Evolutionary conservation across 2,888 invertebrate genomes (phyloP).

Genomic region (Brachypalpus laphriformis): DNA sequence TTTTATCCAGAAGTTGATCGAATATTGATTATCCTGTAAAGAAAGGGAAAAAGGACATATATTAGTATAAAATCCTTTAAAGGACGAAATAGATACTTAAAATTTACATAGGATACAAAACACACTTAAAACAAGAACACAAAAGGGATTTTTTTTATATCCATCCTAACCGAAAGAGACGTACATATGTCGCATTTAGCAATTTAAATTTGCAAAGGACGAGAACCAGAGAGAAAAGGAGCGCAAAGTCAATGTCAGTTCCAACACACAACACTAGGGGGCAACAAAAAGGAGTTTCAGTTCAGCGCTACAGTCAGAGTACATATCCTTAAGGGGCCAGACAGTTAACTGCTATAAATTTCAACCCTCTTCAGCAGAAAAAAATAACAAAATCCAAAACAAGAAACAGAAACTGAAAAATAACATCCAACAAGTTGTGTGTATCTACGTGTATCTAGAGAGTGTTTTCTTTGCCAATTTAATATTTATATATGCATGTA

Average conservation of each 20-base stretch:
- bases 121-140: constrained; percentile 21
- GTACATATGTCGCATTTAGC: constrained; percentile 49
- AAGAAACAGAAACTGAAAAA: constrained; percentile 34
- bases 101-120: constrained; percentile 27
- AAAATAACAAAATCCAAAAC: constrained; percentile 25
- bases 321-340: constrained; percentile 59
- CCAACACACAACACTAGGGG: constrained; percentile 17
- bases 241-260: constrained; percentile 53
- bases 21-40: constrained; percentile 61
- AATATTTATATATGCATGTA: constrained; percentile 67
- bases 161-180: constrained; percentile 12
- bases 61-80: constrained; percentile 37
- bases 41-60: constrained; percentile 5
- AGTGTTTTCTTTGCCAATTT: constrained; percentile 49
- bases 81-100: constrained; percentile 31
- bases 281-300: constrained; percentile 26
- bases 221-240: background rate
- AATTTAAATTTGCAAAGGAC: constrained; percentile 57
- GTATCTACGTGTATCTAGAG: constrained; percentile 28
- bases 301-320: constrained; percentile 7
- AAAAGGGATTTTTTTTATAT: constrained; percentile 29
- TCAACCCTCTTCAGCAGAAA: constrained; percentile 38
- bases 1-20: constrained; percentile 19
- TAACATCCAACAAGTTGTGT: constrained; percentile 70
- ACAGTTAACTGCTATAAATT: constrained; percentile 70